Evolutionary conservation across 2,113 vertebrate genomes (phyloP), one percentile per base, ranked within the genome.

Genomic region (Grantiella picta): DNA sequence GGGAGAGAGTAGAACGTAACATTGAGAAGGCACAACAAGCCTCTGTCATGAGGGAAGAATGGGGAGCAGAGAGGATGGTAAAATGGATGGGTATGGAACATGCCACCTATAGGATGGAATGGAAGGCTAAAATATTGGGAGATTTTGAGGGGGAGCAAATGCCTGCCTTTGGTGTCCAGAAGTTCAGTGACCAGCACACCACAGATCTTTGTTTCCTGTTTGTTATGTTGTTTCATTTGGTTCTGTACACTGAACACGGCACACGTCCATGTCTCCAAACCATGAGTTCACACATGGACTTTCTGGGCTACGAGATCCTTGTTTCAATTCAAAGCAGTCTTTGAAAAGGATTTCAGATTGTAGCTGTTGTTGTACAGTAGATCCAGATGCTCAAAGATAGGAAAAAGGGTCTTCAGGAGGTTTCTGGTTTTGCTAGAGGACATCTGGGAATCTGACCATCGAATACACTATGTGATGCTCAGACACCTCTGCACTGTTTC

Each of bases 211-310:
- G 52, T 33, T 95, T 56, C 40, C 53, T 57, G 5, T 52, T 72
- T 19, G 16, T 36, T 59, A 31, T 0, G 0, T 61, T 71, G 25
- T 77, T 84, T 71, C 60, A 50, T 10, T 22, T 0, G 0, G 42
- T 35, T 54, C 38, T 72, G 44, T 10, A 42, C 22, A 4, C 40
- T 64, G 61, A 75, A 72, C n/a, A 4, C 45, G 33, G 42, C 44
- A 63, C 0, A 0, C 57, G 60, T 68, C 36, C 16, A 5, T 12
- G 9, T 69, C 59, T 77, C 66, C 1, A 2, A 72, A 61, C 25
- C 3, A 0, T 29, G 65, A 53, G 33, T 70, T 82, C 66, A 52
- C 53, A 47, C 6, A 7, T 9, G 21, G 20, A 38, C 27, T 52
- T 94, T 42, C 57, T 47, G 40, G 19, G 49, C 40, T 73, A 25